Base-by-base conservation (phyloP, 2,888 invertebrate genomes). In the Fabriciana adippe region DNA sequence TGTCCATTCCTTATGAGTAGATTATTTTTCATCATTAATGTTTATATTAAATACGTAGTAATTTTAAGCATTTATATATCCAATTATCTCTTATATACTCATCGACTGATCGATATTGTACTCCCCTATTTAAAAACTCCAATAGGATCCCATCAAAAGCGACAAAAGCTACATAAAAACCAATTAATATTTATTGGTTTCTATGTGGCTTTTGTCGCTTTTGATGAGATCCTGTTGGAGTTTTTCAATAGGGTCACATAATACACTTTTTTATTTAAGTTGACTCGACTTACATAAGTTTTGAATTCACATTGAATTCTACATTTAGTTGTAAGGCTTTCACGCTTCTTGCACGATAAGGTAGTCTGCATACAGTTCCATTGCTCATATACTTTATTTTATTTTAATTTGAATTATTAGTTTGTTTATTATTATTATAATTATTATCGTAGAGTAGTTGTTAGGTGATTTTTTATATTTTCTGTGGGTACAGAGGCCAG, bases 1-100 rank as follows among this genome's bases (percentile, higher is more conserved):
- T 84, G 81, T 88, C 85, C 88, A 90, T 90, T 90, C 88, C 88
- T 89, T 88, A 85, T 82, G 85, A 80, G 82, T 89, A 89, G 86
- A 72, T 72, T 84, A 81, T 82, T 79, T 64, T 83, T 78, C 76
- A 77, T 79, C 81, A 76, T 79, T 77, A 82, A 83, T 79, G 74
- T 59, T 59, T 59, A 59, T 48, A 81, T 41, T 41, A 83, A 79
- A 78, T 77, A 74, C 80, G 74, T 73, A 72, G 65, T 82, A 81
- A 78, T 80, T 83, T 80, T 85, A 88, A 88, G 90, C 88, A 81
- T 80, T 79, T 77, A 78, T 70, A 53, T 66, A 81, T 78, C 11
- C 11, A 41, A 41, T 11, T 41, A 11, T 41, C 35, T 35, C 35
- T 41, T 41, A 64, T 80, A 14, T n/a, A 85, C 77, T 85, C 81